A percentile compares a stretch with the other conserved stretches of the same genome.
phyloP scores from a whole-genome alignment of 2,797 vertebrate genomes.

The Dipus sagitta region DNA sequence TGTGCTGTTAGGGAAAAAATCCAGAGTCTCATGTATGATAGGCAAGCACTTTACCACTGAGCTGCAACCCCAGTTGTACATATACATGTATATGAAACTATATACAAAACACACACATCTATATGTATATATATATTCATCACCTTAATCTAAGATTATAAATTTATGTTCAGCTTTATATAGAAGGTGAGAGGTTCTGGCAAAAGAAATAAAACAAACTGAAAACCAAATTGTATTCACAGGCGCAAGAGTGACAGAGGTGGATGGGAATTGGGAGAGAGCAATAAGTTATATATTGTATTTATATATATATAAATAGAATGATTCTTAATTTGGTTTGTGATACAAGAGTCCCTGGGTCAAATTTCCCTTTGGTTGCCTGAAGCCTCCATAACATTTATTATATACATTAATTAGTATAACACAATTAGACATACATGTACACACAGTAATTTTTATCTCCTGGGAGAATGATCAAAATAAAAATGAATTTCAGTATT shows the following conservation, averaged over 20 bases:
- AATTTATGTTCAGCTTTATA: too few relatives aligned
- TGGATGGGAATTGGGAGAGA: too few relatives aligned
- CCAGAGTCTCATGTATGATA: neutral
- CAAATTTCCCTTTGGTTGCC: conserved; percentile 48
- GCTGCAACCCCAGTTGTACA: neutral
- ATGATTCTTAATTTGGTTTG: conserved; percentile 39
- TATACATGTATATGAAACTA: too few relatives aligned
- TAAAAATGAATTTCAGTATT: conserved; percentile 28
- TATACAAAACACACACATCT: neutral
- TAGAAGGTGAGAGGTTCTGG: too few relatives aligned
- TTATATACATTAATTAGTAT: neutral
- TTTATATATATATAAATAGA: neutral
- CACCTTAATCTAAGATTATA: too few relatives aligned
- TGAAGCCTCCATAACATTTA: neutral
- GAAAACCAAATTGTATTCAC: too few relatives aligned
- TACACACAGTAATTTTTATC: neutral
- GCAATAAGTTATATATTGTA: neutral
- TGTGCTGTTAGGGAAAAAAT: neutral
- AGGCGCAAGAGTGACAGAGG: too few relatives aligned
- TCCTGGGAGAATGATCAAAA: conserved; percentile 22
- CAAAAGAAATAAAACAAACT: too few relatives aligned
- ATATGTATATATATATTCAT: neutral
- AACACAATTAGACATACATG: neutral
- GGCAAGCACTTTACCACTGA: neutral
- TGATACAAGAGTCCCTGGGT: neutral